Conservation (phyloP, 2,888 invertebrate genomes). For the Parascotia fuliginaria region DNA sequence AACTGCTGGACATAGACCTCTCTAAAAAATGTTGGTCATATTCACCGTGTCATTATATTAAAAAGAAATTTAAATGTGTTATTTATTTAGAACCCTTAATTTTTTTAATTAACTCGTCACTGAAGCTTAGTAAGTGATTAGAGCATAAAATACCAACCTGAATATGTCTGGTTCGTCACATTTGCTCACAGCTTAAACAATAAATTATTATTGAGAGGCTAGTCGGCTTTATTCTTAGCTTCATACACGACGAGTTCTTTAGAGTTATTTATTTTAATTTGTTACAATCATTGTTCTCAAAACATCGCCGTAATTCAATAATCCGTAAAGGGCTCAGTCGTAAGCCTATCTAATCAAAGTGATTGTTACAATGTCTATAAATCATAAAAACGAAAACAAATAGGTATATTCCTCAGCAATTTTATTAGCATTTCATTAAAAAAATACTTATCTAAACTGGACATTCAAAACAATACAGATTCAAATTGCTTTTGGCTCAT, state of each 20-base stretch:
- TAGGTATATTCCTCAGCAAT: background rate
- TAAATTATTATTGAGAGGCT: too few species aligned
- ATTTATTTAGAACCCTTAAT: too few species aligned
- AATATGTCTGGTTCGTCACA: background rate
- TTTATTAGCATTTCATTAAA: background rate
- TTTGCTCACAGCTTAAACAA: too few species aligned
- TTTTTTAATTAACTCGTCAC: too few species aligned
- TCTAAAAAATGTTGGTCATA: too few species aligned
- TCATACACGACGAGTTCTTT: background rate
- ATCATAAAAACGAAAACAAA: too few species aligned
- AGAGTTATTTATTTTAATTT: background rate
- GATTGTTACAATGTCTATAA: background rate
- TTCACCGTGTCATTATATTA: too few species aligned
- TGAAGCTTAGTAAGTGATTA: too few species aligned
- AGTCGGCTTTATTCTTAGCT: background rate
- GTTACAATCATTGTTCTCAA: background rate
- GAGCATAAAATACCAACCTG: background rate
- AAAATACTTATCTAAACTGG: background rate
- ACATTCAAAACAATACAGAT: slow-evolving; percentile 1
- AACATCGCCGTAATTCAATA: background rate
- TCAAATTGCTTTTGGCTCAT: slow-evolving; percentile 2
- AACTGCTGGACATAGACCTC: too few species aligned
- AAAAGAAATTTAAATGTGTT: too few species aligned
- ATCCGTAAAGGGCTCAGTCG: background rate
- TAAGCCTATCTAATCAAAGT: background rate